Evolutionary conservation across 2,113 vertebrate species (phyloP).

Genomic region (Glaucomys volans): DNA sequence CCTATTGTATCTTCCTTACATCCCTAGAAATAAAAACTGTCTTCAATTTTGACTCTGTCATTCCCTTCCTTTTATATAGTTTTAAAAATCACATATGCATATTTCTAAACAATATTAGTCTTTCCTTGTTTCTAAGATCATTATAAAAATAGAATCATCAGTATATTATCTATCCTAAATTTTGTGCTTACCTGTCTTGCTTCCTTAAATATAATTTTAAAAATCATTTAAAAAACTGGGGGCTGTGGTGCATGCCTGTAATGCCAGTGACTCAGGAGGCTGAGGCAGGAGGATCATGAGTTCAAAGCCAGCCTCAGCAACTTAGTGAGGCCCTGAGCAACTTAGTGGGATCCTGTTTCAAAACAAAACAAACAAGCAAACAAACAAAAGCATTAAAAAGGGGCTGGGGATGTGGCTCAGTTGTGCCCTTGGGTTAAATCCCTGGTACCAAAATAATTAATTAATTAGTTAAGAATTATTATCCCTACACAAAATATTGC

Average conservation of each 20-base stretch:
- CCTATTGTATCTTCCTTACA: neutral
- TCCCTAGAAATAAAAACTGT: constrained; percentile 16
- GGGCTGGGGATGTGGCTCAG: too few species aligned
- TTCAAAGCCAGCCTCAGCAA: too few species aligned
- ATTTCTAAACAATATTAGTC: neutral
- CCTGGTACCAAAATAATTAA: too few species aligned
- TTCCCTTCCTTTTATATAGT: neutral
- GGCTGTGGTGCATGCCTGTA: too few species aligned
- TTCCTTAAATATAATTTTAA: neutral
- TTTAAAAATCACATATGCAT: neutral
- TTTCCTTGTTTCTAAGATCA: neutral
- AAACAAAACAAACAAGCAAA: too few species aligned
- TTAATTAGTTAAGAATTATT: too few species aligned
- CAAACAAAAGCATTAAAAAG: too few species aligned
- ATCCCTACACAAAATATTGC: neutral
- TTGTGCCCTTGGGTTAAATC: too few species aligned
- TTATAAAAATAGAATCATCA: neutral
- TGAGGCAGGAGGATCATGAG: too few species aligned
- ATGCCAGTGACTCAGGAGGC: too few species aligned
- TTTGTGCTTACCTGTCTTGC: neutral
- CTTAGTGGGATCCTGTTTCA: too few species aligned
- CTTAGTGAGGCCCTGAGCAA: too few species aligned
- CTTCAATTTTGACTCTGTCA: neutral
- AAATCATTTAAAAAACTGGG: neutral
- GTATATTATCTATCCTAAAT: neutral